Evolutionary conservation across 2,797 vertebrate genomes (phyloP), one percentile per base, ranked within the genome.

Genomic region (Rhadinocentrus ornatus): DNA sequence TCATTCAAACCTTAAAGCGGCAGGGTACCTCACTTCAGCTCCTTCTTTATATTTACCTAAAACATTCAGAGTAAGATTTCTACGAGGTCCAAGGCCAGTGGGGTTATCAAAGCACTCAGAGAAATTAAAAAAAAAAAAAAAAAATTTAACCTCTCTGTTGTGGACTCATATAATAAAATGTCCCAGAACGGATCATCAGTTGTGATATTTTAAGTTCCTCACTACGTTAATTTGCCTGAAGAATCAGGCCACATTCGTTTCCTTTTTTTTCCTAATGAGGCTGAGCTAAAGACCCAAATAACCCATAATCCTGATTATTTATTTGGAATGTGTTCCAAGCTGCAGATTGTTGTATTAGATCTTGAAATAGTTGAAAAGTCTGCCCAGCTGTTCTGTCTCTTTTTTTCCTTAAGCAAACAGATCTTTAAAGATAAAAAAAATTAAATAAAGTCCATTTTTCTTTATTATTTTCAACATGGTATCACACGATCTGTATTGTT

Each of bases 191-290:
- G 85, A 83, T 90, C 75, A 71, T 84, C 46, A 13, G 66, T 80
- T 81, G 83, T 83, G 88, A 84, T 93, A 92, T 93, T 93, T 93
- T 91, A 86, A 79, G 90, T 91, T 83, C 81, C 68, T 88, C 70
- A 16, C 86, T 70, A 72, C 84, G 82, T 88, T 92, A 89, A 91
- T 92, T 90, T 86, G 92, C 92, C 90, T 88, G 86, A 82, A 91
- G 90, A 93, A 92, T 88, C 86, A 90, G 91, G 92, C 85, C 93
- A 92, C 69, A 41, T 78, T 89, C 86, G 78, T 87, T 80, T 91
- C 67, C 55, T 70, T 53, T 65, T 62, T 71, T 82, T 77, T 79
- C 75, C 83, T 91, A 93, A 92, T 88, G 84, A 92, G 91, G 80
- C 75, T 81, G 78, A 77, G 82, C 86, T 84, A 81, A 89, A 92